Percentiles rank a stretch among this genome's conserved stretches.
Evolutionary conservation across 1,140 invertebrate species (phyloP).

Genomic region (Choristoneura fumiferana): DNA sequence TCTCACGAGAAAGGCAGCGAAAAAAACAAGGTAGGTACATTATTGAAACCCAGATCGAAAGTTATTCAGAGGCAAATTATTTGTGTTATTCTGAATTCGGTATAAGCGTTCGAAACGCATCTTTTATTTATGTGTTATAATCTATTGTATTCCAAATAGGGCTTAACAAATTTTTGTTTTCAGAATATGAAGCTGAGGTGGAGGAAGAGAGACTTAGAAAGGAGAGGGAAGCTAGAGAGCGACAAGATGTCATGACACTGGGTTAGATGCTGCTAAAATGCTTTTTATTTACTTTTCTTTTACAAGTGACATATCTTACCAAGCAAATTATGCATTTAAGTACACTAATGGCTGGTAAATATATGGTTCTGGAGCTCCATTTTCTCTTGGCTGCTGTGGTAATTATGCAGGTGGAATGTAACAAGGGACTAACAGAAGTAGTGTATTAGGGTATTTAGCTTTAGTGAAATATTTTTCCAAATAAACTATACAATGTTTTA

Average conservation of each 20-base stretch:
- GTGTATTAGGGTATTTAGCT: too few species aligned
- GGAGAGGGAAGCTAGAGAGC: slow-evolving; percentile 93
- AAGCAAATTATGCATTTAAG: too few species aligned
- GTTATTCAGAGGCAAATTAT: slow-evolving; percentile 24
- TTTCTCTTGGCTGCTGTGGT: too few species aligned
- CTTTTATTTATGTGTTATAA: slow-evolving; percentile 13
- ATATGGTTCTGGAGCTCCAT: too few species aligned
- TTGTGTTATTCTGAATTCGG: slow-evolving; percentile 14
- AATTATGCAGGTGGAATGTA: too few species aligned
- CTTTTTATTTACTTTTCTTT: too few species aligned
- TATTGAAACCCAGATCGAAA: slow-evolving; percentile 38
- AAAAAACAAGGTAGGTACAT: slow-evolving; percentile 90
- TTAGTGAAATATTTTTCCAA: too few species aligned
- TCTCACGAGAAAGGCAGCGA: slow-evolving; percentile 91
- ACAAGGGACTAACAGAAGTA: too few species aligned
- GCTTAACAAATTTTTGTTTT: slow-evolving; percentile 30
- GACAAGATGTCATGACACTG: slow-evolving; percentile 94
- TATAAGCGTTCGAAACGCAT: slow-evolving; percentile 5
- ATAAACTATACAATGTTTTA: too few species aligned
- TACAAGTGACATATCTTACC: too few species aligned
- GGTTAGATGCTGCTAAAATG: slow-evolving; percentile 65
- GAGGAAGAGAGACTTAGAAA: slow-evolving; percentile 92
- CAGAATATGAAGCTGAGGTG: slow-evolving; percentile 94
- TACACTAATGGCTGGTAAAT: too few species aligned
- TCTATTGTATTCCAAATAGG: neutral